Percentiles rank a stretch among this genome's conserved stretches.
These are phyloP conservation scores for Mellivora capensis DNA, from an alignment of 2,113 vertebrate species.

Conservation along the genomic window DNA sequence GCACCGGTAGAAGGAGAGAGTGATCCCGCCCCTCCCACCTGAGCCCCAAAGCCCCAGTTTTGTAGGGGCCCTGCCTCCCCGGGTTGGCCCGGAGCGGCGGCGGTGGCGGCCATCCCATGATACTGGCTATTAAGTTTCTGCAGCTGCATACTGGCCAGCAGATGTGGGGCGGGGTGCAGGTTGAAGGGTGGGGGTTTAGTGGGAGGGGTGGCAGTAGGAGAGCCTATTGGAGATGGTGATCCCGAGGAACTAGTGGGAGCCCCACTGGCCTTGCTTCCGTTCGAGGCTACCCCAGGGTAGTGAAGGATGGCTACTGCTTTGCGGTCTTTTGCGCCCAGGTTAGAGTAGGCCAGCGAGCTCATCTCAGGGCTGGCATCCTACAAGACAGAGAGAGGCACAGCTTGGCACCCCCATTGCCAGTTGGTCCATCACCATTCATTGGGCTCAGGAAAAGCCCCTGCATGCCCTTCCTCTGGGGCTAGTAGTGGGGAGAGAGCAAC, in stretches of 20 bases:
- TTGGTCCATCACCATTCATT: not conserved
- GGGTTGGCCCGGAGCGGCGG: not conserved
- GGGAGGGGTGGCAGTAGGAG: slow-evolving; percentile 62
- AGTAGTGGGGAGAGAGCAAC: not conserved
- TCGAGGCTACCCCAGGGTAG: slow-evolving; percentile 77
- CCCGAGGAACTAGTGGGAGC: slow-evolving; percentile 54
- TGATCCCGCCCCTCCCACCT: slow-evolving; percentile 51
- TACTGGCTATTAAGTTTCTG: slow-evolving; percentile 90
- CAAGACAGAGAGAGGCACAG: slow-evolving; percentile 37
- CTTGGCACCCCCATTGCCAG: not conserved
- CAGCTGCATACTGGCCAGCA: slow-evolving; percentile 87
- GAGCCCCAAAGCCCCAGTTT: slow-evolving; percentile 68
- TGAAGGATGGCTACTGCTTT: slow-evolving; percentile 82
- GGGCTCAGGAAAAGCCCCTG: not conserved
- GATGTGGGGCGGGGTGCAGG: slow-evolving; percentile 81
- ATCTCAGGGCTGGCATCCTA: slow-evolving; percentile 74
- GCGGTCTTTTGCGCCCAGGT: slow-evolving; percentile 82
- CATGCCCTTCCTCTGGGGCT: not conserved
- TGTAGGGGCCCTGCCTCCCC: slow-evolving; percentile 43
- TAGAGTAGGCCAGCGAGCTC: slow-evolving; percentile 80
- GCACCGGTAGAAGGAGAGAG: slow-evolving; percentile 61
- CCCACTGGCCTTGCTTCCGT: slow-evolving; percentile 58
- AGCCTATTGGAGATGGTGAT: slow-evolving; percentile 61
- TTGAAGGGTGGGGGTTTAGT: slow-evolving; percentile 83
- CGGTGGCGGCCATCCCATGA: slow-evolving; percentile 67